These are phyloP conservation scores for Apis dorsata DNA, from an alignment of 1,140 invertebrate genomes.

Conservation along the genomic window DNA sequence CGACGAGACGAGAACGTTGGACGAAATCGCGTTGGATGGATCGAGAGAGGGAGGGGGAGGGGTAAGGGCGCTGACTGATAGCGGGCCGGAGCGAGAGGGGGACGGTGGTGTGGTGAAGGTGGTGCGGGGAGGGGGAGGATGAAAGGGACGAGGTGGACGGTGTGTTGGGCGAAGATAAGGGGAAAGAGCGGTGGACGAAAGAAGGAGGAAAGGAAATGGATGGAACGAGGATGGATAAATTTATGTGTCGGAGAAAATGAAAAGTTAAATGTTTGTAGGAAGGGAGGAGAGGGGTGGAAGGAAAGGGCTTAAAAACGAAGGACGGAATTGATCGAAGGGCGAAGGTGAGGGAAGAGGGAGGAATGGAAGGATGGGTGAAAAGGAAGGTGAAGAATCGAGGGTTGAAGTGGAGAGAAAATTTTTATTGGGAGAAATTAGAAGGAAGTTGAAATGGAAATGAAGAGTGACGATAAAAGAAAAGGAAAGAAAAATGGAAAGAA, in stretches of 20 bases:
- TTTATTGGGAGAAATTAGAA: neutral
- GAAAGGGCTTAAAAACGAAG: too few relatives aligned
- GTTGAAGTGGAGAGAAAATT: neutral
- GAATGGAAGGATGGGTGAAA: neutral
- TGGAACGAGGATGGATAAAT: neutral
- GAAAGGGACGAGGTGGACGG: neutral
- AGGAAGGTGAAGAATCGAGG: neutral
- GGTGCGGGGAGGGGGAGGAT: neutral
- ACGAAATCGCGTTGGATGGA: slow-evolving; percentile 44
- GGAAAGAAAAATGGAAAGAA: too few relatives aligned
- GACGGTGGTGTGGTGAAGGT: neutral
- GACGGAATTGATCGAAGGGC: too few relatives aligned
- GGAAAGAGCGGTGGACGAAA: neutral
- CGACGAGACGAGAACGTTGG: slow-evolving; percentile 59
- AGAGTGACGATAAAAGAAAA: too few relatives aligned
- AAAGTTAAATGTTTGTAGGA: too few relatives aligned
- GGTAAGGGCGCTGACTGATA: neutral
- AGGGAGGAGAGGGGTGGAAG: neutral
- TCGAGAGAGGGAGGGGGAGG: slow-evolving; percentile 7
- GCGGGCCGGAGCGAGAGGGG: neutral
- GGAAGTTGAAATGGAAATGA: neutral
- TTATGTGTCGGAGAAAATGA: too few relatives aligned
- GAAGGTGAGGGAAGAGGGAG: neutral
- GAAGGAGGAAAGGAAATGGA: neutral
- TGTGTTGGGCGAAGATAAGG: neutral